A percentile compares a stretch with the other conserved stretches of the same genome.
phyloP scores from a whole-genome alignment of 2,797 vertebrate genomes.

The Sebastes vulpes region DNA sequence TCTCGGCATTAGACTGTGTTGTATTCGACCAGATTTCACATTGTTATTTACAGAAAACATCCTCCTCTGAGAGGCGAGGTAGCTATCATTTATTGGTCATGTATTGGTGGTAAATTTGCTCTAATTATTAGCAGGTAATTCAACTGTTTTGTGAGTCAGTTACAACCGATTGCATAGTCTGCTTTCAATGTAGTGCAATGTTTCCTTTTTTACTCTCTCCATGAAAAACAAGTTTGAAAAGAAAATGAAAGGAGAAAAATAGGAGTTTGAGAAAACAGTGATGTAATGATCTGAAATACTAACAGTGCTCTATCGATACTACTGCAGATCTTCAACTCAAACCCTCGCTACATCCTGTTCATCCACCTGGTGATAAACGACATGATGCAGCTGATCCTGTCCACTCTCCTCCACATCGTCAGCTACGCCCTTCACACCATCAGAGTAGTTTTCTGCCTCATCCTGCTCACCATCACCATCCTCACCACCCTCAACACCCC shows the following conservation, averaged over 20 bases:
- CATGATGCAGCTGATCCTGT: slow-evolving; percentile 70
- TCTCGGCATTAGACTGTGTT: too few species aligned
- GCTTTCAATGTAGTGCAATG: neutral
- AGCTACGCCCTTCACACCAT: slow-evolving; percentile 48
- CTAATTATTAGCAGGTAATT: too few species aligned
- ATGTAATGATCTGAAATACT: neutral
- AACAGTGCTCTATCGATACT: neutral
- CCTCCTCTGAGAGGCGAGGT: too few species aligned
- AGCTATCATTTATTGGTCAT: too few species aligned
- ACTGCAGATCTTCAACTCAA: slow-evolving; percentile 35
- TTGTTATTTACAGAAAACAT: too few species aligned
- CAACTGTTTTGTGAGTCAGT: too few species aligned
- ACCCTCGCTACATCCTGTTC: slow-evolving; percentile 79
- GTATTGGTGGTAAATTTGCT: too few species aligned
- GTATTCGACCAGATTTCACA: too few species aligned
- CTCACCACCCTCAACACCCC: slow-evolving; percentile 70
- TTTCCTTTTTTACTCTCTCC: neutral
- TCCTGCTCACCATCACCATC: slow-evolving; percentile 46
- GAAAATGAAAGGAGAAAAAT: neutral
- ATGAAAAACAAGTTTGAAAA: neutral
- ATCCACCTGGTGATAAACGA: slow-evolving; percentile 81
- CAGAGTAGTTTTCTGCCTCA: slow-evolving; percentile 53
- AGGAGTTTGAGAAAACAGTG: neutral
- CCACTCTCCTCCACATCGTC: slow-evolving; percentile 58
- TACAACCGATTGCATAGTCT: too few species aligned